Evolutionary conservation across 2,888 invertebrate genomes (phyloP).

Genomic region (Apodemia hepburni): DNA sequence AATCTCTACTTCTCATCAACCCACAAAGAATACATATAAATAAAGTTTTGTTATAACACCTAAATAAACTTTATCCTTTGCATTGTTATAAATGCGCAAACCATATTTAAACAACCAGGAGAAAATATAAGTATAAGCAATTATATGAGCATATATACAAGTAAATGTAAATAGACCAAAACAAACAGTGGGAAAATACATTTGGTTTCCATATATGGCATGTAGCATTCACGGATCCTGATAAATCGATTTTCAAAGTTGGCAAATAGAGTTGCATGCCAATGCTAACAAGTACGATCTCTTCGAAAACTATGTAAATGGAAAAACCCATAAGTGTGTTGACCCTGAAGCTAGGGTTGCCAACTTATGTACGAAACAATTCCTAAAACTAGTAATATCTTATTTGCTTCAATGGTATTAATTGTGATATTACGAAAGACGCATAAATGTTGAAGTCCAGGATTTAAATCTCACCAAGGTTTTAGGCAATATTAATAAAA

Average conservation of each 20-base stretch:
- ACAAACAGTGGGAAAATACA: background rate
- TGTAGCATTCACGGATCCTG: background rate
- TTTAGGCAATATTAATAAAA: no score
- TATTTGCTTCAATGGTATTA: no score
- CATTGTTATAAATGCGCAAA: background rate
- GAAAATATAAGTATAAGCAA: background rate
- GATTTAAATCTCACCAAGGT: no score
- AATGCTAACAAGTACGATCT: conserved; percentile 7
- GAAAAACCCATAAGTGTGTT: conserved; percentile 12
- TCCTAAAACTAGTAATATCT: no score
- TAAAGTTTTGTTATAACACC: no score
- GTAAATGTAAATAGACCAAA: background rate
- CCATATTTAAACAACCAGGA: background rate
- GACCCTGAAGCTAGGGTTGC: background rate
- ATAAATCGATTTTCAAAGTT: conserved; percentile 10
- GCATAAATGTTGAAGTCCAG: no score
- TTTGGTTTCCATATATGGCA: background rate
- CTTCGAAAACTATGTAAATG: conserved; percentile 7
- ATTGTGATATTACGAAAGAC: no score
- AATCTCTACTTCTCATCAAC: no score
- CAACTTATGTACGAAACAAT: background rate
- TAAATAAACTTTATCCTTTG: no score
- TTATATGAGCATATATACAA: background rate
- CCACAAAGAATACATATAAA: no score
- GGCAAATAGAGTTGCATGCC: conserved; percentile 12